Base-by-base conservation (phyloP, 1,140 invertebrate genomes). In the Polypedilum vanderplanki region DNA sequence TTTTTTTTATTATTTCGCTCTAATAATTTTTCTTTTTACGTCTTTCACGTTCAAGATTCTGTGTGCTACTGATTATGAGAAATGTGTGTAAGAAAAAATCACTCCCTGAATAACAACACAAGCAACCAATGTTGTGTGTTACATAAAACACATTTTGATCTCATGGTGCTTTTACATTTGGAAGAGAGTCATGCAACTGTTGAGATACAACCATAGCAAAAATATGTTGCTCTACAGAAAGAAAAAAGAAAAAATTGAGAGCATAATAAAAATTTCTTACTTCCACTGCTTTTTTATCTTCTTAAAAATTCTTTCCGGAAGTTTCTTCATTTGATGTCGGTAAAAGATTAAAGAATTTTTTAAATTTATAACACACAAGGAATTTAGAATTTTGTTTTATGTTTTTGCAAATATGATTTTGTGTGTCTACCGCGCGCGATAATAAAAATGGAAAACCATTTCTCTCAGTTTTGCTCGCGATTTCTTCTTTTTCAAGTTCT, bases 61-160 rank as follows among this genome's bases (percentile, higher is more conserved):
- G 17, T 70, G 65, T 70, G 65, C 18, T 70, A 70, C 65, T 70
- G 65, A 70, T 70, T 70, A 70, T 70, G 15, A 18, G 17, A 18
- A 18, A 10, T n/a, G 17, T 18, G n/a, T n/a, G 18, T 18, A 70
- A 18, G 65, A 70, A 70, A 70, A 17, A 70, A 70, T 18, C 15
- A 70, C 65, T 70, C 65, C 65, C 65, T 12, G 15, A 9, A 22
- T 70, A 18, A 18, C 65, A 70, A n/a, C n/a, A n/a, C n/a, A n/a
- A n/a, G n/a, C 17, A 70, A 9, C 4, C 17, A n/a, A 57, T 12
- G 12, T 57, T 57, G 46, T 57, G 46, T 57, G n/a, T n/a, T 57
- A 57, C 46, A 70, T 8, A 10, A 70, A 18, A 70, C n/a, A n/a
- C n/a, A 70, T 18, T 22, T 70, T 70, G 65, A 70, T 70, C 65